These are phyloP conservation scores for Caradrina clavipalpis DNA, from an alignment of 2,888 invertebrate genomes.

Conservation along the genomic window DNA sequence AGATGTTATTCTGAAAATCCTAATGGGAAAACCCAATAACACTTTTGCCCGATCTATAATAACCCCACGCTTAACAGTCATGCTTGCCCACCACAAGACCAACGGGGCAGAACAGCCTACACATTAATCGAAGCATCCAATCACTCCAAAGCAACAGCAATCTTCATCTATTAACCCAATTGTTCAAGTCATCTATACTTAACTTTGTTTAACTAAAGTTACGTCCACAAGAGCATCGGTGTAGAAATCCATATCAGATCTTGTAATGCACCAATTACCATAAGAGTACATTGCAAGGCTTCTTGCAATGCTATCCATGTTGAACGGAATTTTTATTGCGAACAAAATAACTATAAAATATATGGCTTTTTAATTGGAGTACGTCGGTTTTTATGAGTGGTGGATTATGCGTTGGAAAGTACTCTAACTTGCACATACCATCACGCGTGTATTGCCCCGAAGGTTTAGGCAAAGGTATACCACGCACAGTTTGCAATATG, in stretches of 20 bases:
- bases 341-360: constrained; percentile 50
- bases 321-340: constrained; percentile 44
- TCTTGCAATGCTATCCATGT: constrained; percentile 44
- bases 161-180: constrained; percentile 36
- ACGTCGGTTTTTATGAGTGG: constrained; percentile 18
- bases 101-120: too few species aligned
- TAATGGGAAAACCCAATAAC: too few species aligned
- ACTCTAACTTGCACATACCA: too few species aligned
- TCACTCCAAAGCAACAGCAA: neutral
- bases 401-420: constrained; percentile 18
- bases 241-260: constrained; percentile 80
- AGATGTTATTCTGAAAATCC: too few species aligned
- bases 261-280: constrained; percentile 83
- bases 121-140: too few species aligned
- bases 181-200: constrained; percentile 28
- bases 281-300: constrained; percentile 49
- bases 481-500: too few species aligned
- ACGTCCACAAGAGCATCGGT: constrained; percentile 60
- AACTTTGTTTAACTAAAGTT: constrained; percentile 29
- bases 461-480: too few species aligned
- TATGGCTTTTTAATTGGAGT: constrained; percentile 26
- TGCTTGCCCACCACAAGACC: too few species aligned
- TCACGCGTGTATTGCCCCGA: too few species aligned
- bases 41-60: too few species aligned
- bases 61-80: too few species aligned